Conservation (phyloP, 2,888 invertebrate species). For the Philereme vetulata region DNA sequence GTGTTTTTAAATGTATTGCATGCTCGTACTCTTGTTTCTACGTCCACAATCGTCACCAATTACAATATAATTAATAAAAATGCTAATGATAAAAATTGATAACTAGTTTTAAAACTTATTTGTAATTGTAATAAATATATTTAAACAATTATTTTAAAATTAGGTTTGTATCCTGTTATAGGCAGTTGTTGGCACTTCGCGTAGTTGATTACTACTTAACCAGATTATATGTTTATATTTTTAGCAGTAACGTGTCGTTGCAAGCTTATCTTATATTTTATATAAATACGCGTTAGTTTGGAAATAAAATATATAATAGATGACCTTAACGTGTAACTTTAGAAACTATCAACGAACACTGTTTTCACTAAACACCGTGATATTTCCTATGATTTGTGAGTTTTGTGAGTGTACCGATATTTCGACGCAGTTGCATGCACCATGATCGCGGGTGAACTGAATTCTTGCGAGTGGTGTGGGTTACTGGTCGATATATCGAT, state of each 20-base stretch:
- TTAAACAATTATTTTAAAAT: conserved; percentile 54
- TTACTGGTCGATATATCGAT: too few relatives aligned
- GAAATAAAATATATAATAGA: conserved; percentile 32
- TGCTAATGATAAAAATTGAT: conserved; percentile 61
- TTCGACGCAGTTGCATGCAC: too few relatives aligned
- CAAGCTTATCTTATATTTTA: conserved; percentile 41
- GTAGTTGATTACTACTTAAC: conserved; percentile 34
- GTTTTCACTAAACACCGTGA: too few relatives aligned
- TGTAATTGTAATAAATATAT: conserved; percentile 70
- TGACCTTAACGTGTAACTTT: conserved; percentile 27
- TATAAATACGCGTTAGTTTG: conserved; percentile 39
- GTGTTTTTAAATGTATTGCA: background rate
- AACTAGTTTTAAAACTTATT: conserved; percentile 66
- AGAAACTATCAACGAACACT: too few relatives aligned
- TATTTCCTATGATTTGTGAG: too few relatives aligned
- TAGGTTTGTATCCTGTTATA: conserved; percentile 51
- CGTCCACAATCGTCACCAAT: conserved; percentile 47
- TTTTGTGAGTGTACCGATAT: too few relatives aligned
- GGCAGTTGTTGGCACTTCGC: conserved; percentile 43
- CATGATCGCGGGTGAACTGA: too few relatives aligned
- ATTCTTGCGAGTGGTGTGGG: too few relatives aligned
- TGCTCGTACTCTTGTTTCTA: conserved; percentile 39
- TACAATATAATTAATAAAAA: conserved; percentile 53
- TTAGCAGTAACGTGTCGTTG: conserved; percentile 38
- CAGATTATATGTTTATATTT: conserved; percentile 29